Percentiles rank a stretch among this genome's conserved stretches.
Conservation (phyloP, 2,888 invertebrate species). For the Alsophila aescularia region DNA sequence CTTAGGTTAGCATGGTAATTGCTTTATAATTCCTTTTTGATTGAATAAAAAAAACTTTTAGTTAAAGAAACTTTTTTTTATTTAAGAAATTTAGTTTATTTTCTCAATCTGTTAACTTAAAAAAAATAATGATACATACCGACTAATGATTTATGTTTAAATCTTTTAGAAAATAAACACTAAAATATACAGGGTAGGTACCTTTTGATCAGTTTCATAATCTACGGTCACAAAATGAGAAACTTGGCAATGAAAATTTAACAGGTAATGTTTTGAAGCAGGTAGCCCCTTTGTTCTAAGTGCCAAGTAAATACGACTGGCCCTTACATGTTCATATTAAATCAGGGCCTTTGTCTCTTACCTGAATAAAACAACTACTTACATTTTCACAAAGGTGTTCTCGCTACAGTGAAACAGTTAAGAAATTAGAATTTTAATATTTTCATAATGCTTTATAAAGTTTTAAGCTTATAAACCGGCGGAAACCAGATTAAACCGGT, state of each 20-base stretch:
- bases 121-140: no score
- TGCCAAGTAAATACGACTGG: conserved; percentile 41
- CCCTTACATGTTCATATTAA: conserved; percentile 58
- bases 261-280: not conserved
- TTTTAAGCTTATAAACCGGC: conserved; percentile 39
- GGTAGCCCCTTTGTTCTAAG: not conserved
- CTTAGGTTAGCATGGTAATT: no score
- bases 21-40: no score
- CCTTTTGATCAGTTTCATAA: not conserved
- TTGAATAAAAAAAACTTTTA: no score
- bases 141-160: no score
- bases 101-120: no score
- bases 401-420: conserved; percentile 16
- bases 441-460: conserved; percentile 31
- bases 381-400: conserved; percentile 9
- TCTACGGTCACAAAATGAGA: not conserved
- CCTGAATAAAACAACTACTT: conserved; percentile 18
- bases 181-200: no score
- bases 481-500: conserved; percentile 52
- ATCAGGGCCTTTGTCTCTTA: conserved; percentile 57
- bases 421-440: conserved; percentile 26
- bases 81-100: no score
- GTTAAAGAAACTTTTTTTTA: no score
- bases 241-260: not conserved
- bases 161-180: no score